A percentile compares a stretch with the other conserved stretches of the same genome.
Conservation (phyloP, 2,113 vertebrate species). For the Eretmochelys imbricata region DNA sequence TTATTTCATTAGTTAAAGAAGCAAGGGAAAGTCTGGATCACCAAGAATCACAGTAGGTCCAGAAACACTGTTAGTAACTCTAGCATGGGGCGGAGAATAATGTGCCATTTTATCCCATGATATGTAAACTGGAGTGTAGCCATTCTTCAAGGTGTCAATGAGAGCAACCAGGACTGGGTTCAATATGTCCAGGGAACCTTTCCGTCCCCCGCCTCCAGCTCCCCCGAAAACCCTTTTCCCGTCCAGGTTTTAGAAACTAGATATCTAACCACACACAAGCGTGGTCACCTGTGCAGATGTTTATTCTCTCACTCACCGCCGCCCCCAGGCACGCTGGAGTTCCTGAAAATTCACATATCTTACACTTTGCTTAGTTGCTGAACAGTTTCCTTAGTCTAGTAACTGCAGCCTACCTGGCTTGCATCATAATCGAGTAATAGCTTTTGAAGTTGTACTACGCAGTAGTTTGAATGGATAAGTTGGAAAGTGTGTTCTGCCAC, state of each 20-base stretch:
- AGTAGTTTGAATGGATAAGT: slow-evolving; percentile 43
- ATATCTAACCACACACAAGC: background rate
- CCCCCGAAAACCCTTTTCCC: too few relatives aligned
- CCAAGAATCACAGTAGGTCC: background rate
- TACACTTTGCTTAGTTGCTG: background rate
- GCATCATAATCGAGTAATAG: background rate
- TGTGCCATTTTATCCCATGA: background rate
- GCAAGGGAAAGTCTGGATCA: background rate
- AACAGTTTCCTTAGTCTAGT: background rate
- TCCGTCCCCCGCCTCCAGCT: background rate
- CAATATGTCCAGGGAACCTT: background rate
- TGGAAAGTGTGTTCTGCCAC: slow-evolving; percentile 27
- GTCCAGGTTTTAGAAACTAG: background rate
- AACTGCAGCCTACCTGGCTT: background rate
- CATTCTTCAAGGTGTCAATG: slow-evolving; percentile 19
- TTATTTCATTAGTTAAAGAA: background rate
- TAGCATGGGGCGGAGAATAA: background rate
- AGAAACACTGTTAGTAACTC: background rate
- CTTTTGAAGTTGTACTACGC: slow-evolving; percentile 18
- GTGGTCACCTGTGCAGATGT: background rate
- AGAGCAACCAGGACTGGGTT: background rate
- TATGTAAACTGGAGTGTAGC: background rate
- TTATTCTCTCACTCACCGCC: background rate
- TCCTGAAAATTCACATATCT: slow-evolving; percentile 30
- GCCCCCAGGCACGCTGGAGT: background rate